Percentiles rank a stretch among this genome's conserved stretches.
Evolutionary conservation across 2,797 vertebrate genomes (phyloP).

Genomic region (Amphiprion clarkii): DNA sequence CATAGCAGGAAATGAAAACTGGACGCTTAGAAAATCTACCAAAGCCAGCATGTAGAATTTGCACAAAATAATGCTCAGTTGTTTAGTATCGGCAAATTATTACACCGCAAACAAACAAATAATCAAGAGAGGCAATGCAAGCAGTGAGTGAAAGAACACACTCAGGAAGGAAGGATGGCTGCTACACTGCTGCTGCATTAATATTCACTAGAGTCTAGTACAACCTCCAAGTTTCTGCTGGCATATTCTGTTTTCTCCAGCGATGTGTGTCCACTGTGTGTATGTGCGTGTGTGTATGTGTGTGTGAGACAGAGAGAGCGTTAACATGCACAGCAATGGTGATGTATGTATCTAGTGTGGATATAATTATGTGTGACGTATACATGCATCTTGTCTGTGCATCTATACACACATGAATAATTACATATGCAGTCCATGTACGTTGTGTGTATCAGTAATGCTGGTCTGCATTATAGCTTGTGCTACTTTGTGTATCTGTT

Average conservation of each 20-base stretch:
- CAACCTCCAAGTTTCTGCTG: constrained; percentile 53
- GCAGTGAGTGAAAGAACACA: constrained; percentile 30
- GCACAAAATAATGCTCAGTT: constrained; percentile 22
- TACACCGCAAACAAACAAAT: constrained; percentile 21
- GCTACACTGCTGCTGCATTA: constrained; percentile 44
- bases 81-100: constrained; percentile 11
- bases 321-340: constrained; percentile 7
- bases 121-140: constrained; percentile 13
- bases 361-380: constrained; percentile 25
- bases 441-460: constrained; percentile 29
- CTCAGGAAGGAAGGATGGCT: constrained; percentile 7
- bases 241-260: constrained; percentile 30
- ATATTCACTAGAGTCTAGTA: constrained; percentile 52
- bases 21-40: constrained; percentile 49
- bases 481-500: neutral
- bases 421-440: neutral
- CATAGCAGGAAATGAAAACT: constrained; percentile 51
- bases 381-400: constrained; percentile 12
- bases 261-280: neutral
- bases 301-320: no score
- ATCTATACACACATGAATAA: constrained; percentile 8
- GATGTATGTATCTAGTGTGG: constrained; percentile 18
- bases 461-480: constrained; percentile 11
- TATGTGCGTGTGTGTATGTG: neutral
- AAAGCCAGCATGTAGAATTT: constrained; percentile 7